Conservation (phyloP, 2,888 invertebrate species). For the Dynastes hyllus region DNA sequence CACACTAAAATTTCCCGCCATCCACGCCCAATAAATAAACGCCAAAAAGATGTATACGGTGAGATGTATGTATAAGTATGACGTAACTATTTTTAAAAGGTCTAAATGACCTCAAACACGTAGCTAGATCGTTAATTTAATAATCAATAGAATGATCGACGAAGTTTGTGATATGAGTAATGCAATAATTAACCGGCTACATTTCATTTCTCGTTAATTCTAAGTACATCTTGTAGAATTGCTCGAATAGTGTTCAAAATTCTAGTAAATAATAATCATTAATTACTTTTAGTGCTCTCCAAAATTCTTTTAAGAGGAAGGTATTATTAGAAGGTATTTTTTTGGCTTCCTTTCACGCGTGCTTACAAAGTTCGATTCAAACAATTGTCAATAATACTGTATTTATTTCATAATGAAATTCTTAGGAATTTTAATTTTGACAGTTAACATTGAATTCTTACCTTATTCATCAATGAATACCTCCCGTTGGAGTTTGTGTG, state of each 20-base stretch:
- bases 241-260: background rate
- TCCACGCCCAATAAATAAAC: background rate
- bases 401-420: too few species aligned
- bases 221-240: background rate
- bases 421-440: too few species aligned
- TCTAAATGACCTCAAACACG: constrained; percentile 21
- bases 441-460: too few species aligned
- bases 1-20: background rate
- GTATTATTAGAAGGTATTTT: background rate
- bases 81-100: constrained; percentile 29
- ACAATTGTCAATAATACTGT: background rate
- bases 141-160: constrained; percentile 28
- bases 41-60: constrained; percentile 7
- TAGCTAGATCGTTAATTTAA: constrained; percentile 25
- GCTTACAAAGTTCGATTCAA: background rate
- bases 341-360: background rate
- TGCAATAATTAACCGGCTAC: background rate
- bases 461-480: too few species aligned
- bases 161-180: constrained; percentile 19
- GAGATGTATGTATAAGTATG: constrained; percentile 5
- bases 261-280: background rate
- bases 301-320: background rate
- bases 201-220: background rate
- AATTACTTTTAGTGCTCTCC: background rate
- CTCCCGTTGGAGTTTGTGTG: too few species aligned